Base-by-base conservation (phyloP, 2,113 vertebrate genomes). In the Alouatta palliata region DNA sequence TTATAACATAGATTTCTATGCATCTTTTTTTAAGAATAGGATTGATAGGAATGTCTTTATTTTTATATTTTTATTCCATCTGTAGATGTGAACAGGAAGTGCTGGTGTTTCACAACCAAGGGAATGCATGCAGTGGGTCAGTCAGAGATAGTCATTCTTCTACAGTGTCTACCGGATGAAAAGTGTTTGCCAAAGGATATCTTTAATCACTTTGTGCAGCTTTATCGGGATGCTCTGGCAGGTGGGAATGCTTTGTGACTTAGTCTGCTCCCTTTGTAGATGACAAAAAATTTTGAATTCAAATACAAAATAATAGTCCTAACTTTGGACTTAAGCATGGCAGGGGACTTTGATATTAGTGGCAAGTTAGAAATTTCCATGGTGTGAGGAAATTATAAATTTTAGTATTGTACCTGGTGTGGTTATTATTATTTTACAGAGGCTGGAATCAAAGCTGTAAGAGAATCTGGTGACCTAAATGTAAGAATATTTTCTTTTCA, bases 41-140 rank as follows among this genome's bases (percentile, higher is more conserved):
- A 94, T 90, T 93, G 37, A 97, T 40, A 88, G 58, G 3, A 95
- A 68, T 79, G 30, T 85, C 64, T 95, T 91, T 61, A 71, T 68
- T 79, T 91, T 89, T 94, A 16, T 95, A 56, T 90, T 96, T 97
- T 95, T 68, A 84, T 97, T 95, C 43, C 91, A 8, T 47, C 27
- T 96, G 23, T 98, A 99, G 99, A 99, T 97, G 99, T 99, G 90
- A 99, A 99, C 99, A 99, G 99, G 98, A 99, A 99, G 97, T 99
- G 99, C 98, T 99, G 99, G 99, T 99, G 99, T 92, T 99, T 99
- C 97, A 99, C 99, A 84, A 99, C 99, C 0, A 99, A 99, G 80
- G 99, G 99, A 94, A 99, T 99, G 99, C 99, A 99, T 70, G 99
- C 99, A 0, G 99, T 99, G 87, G 99, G 99, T 81, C 99, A 99